Percentiles rank a stretch among this genome's conserved stretches.
These are phyloP conservation scores for Amblyraja radiata DNA, from an alignment of 2,797 vertebrate species.

Conservation along the genomic window DNA sequence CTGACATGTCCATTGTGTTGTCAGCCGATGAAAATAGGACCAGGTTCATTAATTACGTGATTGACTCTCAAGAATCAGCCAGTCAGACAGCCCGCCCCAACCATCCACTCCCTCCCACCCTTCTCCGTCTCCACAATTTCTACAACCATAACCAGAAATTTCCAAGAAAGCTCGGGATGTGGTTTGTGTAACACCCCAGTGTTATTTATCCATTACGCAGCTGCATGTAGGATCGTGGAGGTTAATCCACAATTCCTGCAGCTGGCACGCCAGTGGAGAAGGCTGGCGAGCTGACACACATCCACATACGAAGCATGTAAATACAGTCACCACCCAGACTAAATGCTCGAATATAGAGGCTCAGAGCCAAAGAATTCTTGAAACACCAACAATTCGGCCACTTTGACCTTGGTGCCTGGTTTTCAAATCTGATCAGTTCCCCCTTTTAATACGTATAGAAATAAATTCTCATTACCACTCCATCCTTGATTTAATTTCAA, in stretches of 20 bases:
- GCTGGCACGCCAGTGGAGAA: background rate
- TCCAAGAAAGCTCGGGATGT: background rate
- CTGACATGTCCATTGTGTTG: background rate
- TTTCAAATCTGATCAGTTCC: background rate
- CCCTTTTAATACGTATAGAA: background rate
- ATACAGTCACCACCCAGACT: background rate
- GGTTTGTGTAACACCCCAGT: background rate
- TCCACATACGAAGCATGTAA: background rate
- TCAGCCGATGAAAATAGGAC: background rate
- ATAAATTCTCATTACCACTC: background rate
- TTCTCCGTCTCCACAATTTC: too few relatives aligned
- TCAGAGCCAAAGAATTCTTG: background rate
- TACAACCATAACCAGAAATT: background rate
- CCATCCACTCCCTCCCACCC: too few relatives aligned
- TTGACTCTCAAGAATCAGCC: background rate
- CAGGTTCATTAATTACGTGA: background rate
- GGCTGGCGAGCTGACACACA: background rate
- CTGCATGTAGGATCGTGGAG: background rate
- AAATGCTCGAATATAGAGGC: background rate
- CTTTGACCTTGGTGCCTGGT: background rate
- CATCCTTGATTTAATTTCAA: background rate
- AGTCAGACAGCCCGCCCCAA: background rate
- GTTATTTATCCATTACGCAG: background rate
- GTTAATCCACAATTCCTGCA: background rate
- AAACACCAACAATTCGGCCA: background rate